Percentiles rank a stretch among this genome's conserved stretches.
Conservation (phyloP, 2,888 invertebrate species). For the Capitulum mitella region DNA sequence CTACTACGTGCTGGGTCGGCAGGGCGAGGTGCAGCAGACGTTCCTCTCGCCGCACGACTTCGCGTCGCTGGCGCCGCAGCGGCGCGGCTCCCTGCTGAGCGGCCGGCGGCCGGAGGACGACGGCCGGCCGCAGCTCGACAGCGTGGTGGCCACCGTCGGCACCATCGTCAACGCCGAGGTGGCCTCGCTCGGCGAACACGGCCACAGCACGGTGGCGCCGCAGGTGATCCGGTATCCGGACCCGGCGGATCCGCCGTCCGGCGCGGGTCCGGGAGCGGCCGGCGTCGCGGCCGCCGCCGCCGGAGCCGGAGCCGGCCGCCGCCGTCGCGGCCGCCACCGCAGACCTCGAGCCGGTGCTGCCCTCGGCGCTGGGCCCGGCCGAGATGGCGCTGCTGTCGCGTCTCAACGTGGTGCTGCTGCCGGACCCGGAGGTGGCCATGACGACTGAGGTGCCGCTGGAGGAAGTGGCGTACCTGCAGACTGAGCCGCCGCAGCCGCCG, state of each 20-base stretch:
- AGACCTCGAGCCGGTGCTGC: neutral
- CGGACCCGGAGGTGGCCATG: slow-evolving; percentile 13
- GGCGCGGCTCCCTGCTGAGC: neutral
- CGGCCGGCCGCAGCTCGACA: neutral
- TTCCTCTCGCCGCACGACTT: slow-evolving; percentile 14
- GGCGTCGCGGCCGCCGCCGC: neutral
- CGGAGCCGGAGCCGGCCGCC: neutral
- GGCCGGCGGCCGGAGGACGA: neutral
- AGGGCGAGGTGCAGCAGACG: neutral
- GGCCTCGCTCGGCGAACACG: neutral
- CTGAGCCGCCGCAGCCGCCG: neutral
- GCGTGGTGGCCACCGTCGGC: slow-evolving; percentile 22
- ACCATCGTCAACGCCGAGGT: slow-evolving; percentile 20
- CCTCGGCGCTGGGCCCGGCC: neutral
- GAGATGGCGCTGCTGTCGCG: neutral
- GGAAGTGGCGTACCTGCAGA: neutral
- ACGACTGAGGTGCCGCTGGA: slow-evolving; percentile 1
- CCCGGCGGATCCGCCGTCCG: neutral
- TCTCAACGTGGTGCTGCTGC: neutral
- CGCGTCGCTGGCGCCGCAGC: neutral
- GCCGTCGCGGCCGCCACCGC: neutral
- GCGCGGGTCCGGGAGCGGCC: neutral
- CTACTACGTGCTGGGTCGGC: slow-evolving; percentile 12
- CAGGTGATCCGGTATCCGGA: neutral
- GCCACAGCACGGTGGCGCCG: neutral